Percentiles rank a stretch among this genome's conserved stretches.
Conservation (phyloP, 2,797 vertebrate genomes). For the Coluber constrictor region DNA sequence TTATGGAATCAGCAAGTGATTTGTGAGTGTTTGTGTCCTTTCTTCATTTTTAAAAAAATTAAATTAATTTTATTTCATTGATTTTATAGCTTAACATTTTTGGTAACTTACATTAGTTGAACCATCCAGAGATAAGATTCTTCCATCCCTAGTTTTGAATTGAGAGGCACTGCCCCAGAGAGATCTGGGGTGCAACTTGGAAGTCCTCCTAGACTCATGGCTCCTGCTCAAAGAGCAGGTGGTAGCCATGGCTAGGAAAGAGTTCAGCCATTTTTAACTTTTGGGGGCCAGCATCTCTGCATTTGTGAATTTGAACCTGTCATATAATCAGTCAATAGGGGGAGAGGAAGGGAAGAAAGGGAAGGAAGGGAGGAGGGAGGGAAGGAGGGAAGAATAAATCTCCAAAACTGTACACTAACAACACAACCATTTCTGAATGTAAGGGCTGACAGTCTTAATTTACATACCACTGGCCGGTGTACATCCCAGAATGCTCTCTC, state of each 20-base stretch:
- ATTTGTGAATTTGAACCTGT: background rate
- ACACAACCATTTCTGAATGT: background rate
- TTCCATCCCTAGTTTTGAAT: background rate
- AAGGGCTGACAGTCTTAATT: background rate
- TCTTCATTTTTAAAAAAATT: background rate
- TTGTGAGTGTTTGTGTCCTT: background rate
- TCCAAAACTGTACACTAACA: background rate
- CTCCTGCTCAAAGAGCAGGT: background rate
- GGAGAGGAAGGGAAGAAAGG: too few relatives aligned
- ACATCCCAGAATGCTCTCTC: conserved; percentile 98
- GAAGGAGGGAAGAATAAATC: too few relatives aligned
- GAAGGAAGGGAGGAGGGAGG: background rate
- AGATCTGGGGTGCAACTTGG: background rate
- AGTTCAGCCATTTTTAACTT: background rate
- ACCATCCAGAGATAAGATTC: background rate
- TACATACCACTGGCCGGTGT: conserved; percentile 94
- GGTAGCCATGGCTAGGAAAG: background rate
- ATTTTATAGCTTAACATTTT: background rate
- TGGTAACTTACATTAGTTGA: background rate
- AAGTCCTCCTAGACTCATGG: background rate
- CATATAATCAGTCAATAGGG: background rate
- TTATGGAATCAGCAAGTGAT: background rate
- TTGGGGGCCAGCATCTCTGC: background rate
- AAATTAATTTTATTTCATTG: background rate
- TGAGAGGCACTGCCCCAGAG: background rate